Evolutionary conservation across 2,113 vertebrate genomes (phyloP), one percentile per base, ranked within the genome.

Genomic region (Lagenorhynchus albirostris): DNA sequence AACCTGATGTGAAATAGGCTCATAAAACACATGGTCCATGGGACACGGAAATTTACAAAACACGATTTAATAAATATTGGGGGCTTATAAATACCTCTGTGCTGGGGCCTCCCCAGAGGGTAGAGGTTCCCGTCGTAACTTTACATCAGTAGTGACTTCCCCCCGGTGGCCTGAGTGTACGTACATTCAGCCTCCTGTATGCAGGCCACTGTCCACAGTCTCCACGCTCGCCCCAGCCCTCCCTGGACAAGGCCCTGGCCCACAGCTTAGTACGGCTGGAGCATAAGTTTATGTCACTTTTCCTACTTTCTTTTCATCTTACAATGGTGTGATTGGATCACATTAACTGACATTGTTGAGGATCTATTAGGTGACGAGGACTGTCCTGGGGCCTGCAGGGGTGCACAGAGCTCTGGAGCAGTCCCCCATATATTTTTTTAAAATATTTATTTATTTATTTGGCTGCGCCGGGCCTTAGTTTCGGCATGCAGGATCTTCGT

Each of bases 1-100:
- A 71, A 71, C 73, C 88, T 83, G 71, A 38, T 77, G 86, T 79
- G 79, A 96, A 73, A 89, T 9, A 86, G 71, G 18, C 41, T 95
- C 29, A 77, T 62, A 83, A 96, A 95, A 96, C 44, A 74, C 13
- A 20, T 13, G 67, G 13, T 87, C 29, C 67, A n/a, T 17, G 17
- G 73, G 38, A 94, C 95, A 80, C 76, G 63, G 92, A 96, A 84
- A 97, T 95, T 96, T 81, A 93, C 85, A 73, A 86, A 94, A 47
- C 76, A 26, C 29, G 58, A 3, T 80, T 96, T 95, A 33, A 38
- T 94, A 71, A 70, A 20, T 81, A 33, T 26, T 65, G 47, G 62
- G 79, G 53, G 4, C 79, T 86, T 94, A 9, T 58, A 58, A 71
- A 38, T 55, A 60, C 38, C 33, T 94, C 53, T n/a, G 6, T 73